Evolutionary conservation across 2,888 invertebrate species (phyloP).

Genomic region (Nomada flava): DNA sequence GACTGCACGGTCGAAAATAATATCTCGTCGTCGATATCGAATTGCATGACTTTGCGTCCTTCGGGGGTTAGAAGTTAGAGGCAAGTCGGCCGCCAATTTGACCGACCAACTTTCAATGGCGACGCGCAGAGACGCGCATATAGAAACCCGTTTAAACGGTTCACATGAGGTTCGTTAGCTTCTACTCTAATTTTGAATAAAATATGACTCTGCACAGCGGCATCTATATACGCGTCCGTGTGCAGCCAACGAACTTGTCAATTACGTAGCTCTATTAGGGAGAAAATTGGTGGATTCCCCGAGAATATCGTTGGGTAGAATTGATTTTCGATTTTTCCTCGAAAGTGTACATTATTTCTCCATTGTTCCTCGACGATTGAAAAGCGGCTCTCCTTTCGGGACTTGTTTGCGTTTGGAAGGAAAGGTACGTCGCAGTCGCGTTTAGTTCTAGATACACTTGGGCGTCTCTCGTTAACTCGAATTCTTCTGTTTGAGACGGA

Average conservation of each 20-base stretch:
- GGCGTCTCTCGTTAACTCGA: constrained; percentile 19
- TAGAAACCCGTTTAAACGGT: background rate
- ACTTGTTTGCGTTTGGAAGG: constrained; percentile 12
- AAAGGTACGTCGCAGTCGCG: constrained; percentile 1
- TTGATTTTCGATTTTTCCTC: constrained; percentile 27
- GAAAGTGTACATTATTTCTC: background rate
- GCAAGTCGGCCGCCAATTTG: constrained; percentile 22
- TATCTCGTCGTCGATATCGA: constrained; percentile 57
- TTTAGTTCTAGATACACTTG: constrained; percentile 37
- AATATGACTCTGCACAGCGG: constrained; percentile 33
- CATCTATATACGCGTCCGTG: background rate
- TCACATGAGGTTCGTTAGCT: constrained; percentile 41
- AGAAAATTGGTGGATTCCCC: constrained; percentile 24
- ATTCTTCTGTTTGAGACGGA: constrained; percentile 19
- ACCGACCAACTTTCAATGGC: background rate
- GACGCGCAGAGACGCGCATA: no score
- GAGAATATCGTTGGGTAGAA: constrained; percentile 18
- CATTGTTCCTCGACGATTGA: background rate
- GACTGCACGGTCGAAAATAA: constrained; percentile 31
- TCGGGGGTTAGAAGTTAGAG: background rate
- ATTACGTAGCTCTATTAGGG: constrained; percentile 5
- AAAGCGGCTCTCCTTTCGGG: constrained; percentile 1
- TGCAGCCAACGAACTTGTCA: constrained; percentile 24
- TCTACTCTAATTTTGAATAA: constrained; percentile 34
- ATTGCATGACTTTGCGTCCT: constrained; percentile 56